phyloP scores from a whole-genome alignment of 2,797 vertebrate species.

The Sebastes paucispinis region DNA sequence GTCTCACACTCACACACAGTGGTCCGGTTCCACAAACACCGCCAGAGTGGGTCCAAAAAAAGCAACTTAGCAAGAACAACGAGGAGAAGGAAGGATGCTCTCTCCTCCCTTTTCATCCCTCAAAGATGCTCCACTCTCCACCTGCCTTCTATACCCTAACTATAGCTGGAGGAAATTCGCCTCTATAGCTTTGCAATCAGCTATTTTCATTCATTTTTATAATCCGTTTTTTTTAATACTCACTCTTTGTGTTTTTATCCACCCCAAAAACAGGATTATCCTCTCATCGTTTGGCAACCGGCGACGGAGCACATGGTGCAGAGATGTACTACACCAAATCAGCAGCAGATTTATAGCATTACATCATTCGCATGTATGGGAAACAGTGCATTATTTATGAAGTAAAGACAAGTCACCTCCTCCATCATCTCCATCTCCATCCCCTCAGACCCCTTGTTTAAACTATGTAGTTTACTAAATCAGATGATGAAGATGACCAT shows the following conservation, averaged over 20 bases:
- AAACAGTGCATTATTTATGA: slow-evolving; percentile 65
- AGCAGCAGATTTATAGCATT: slow-evolving; percentile 61
- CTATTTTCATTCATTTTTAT: neutral
- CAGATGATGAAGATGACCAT: neutral
- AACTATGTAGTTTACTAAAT: neutral
- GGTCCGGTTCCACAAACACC: slow-evolving; percentile 48
- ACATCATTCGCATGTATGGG: slow-evolving; percentile 72
- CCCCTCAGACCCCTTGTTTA: neutral
- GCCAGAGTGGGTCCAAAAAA: slow-evolving; percentile 17
- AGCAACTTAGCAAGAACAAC: slow-evolving; percentile 61
- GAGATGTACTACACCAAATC: slow-evolving; percentile 54
- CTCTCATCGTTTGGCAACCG: slow-evolving; percentile 71
- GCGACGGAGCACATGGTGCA: slow-evolving; percentile 82
- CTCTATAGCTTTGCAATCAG: neutral
- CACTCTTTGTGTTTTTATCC: slow-evolving; percentile 52
- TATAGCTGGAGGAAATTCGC: neutral
- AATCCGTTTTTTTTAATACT: slow-evolving; percentile 36
- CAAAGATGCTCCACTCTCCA: slow-evolving; percentile 31
- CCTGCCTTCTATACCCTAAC: slow-evolving; percentile 6
- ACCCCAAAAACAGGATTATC: slow-evolving; percentile 73
- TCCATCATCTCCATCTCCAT: neutral
- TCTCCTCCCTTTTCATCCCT: slow-evolving; percentile 48
- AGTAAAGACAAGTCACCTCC: neutral
- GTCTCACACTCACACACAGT: slow-evolving; percentile 3
- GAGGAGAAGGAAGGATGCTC: slow-evolving; percentile 42